Conservation (phyloP, 2,113 vertebrate species). For the Podocnemis expansa region DNA sequence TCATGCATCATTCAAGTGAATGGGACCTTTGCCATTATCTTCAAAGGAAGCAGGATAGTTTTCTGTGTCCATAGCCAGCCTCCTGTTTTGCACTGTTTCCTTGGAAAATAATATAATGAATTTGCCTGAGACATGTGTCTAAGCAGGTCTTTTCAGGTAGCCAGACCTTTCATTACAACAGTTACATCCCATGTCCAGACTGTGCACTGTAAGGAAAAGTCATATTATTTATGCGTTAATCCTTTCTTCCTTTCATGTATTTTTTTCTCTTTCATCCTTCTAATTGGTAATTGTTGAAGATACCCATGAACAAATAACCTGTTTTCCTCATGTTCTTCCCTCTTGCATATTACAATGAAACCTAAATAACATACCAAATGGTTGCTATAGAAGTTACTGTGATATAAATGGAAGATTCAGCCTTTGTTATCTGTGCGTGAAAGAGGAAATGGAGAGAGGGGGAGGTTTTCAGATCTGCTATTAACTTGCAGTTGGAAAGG, state of each 20-base stretch:
- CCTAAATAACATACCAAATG: not conserved
- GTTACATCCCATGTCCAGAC: not conserved
- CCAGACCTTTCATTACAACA: not conserved
- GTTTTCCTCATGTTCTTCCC: slow-evolving; percentile 26
- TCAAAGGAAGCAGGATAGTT: not conserved
- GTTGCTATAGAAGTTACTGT: slow-evolving; percentile 9
- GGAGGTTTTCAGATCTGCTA: not conserved
- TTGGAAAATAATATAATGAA: not conserved
- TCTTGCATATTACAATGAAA: not conserved
- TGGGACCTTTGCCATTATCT: not conserved
- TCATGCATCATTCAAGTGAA: not conserved
- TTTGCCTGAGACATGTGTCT: not conserved
- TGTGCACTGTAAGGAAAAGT: not conserved
- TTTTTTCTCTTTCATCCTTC: not conserved
- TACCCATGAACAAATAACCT: not conserved
- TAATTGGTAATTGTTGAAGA: slow-evolving; percentile 2
- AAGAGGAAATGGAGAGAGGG: slow-evolving; percentile 39
- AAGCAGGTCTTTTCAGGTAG: not conserved
- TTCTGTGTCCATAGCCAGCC: not conserved
- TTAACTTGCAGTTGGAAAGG: slow-evolving; percentile 33
- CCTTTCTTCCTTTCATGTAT: slow-evolving; percentile 11
- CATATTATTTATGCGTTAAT: not conserved
- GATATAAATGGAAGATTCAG: slow-evolving; percentile 7
- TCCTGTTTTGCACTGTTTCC: slow-evolving; percentile 5
- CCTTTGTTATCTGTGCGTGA: slow-evolving; percentile 16